Base-by-base conservation (phyloP, 2,797 vertebrate species). In the Premnoplex brunnescens region DNA sequence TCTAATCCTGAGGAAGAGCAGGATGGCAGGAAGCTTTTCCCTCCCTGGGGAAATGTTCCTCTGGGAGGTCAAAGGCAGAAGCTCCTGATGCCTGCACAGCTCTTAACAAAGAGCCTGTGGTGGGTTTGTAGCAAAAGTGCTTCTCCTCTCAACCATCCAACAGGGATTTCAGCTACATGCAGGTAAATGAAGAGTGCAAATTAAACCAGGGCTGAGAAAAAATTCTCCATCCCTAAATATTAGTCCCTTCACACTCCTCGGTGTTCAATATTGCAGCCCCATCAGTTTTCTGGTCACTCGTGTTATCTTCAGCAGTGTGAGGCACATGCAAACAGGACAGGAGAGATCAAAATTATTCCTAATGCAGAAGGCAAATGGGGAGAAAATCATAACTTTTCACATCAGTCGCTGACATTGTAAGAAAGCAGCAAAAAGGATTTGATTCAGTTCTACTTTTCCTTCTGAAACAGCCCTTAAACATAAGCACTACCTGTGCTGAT, bases 401-500 rank as follows among this genome's bases (percentile, higher is more conserved):
- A 46, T 63, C 58, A 34, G 68, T 12, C 39, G 80, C 46, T 66
- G 56, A 12, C n/a, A 26, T 15, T 0, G 0, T 6, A 75, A 81
- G 34, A 88, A 69, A 92, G 26, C 28, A 76, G 32, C 6, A 66
- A 37, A 81, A 91, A 43, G 4, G 12, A n/a, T 51, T 85, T 51
- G 7, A 28, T 68, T 72, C 83, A 63, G 16, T 49, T 77, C 15
- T 78, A 11, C 14, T 75, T 81, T 81, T 81, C 36, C 62, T 94
- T 52, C 73, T 59, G 51, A 41, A 89, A 13, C 43, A 81, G 36
- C 54, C 58, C 69, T 94, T 89, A 88, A 78, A 80, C 58, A 44
- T 14, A 81, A 93, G 68, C 55, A 49, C 51, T 96, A 88, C 91
- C 95, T 89, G 89, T 73, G 89, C 91, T 63, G 69, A 64, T 88